phyloP scores from a whole-genome alignment of 2,888 invertebrate species.

The Palloptera scutellata region DNA sequence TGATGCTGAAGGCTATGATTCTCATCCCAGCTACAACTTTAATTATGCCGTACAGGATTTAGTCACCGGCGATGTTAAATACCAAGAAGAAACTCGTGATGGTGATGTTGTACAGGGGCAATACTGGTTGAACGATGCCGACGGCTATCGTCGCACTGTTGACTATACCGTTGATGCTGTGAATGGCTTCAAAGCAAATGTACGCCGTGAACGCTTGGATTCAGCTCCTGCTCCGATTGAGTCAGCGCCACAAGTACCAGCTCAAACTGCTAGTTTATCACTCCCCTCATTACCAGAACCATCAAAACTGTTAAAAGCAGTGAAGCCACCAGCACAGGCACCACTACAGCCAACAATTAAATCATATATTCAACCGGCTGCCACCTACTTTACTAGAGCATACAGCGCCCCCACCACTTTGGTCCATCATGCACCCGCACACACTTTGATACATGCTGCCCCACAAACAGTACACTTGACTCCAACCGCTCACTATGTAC shows the following conservation, averaged over 20 bases:
- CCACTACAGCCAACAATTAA: conserved; percentile 28
- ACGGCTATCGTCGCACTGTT: conserved; percentile 67
- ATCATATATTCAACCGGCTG: conserved; percentile 40
- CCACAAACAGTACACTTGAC: conserved; percentile 39
- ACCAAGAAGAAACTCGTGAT: conserved; percentile 66
- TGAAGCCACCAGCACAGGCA: conserved; percentile 9
- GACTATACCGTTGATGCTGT: conserved; percentile 67
- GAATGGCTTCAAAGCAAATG: conserved; percentile 67
- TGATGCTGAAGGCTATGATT: conserved; percentile 49
- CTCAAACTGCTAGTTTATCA: not conserved
- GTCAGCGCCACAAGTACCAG: not conserved
- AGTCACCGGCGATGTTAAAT: conserved; percentile 66
- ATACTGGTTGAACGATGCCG: conserved; percentile 67
- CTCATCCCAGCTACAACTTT: conserved; percentile 64
- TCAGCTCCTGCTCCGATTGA: conserved; percentile 32
- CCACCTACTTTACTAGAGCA: conserved; percentile 36
- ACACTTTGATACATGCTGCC: conserved; percentile 39
- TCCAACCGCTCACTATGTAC: conserved; percentile 36
- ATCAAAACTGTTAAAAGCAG: not conserved
- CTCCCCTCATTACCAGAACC: conserved; percentile 1
- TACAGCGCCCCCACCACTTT: conserved; percentile 47
- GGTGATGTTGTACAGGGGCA: conserved; percentile 67
- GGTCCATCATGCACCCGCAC: conserved; percentile 47
- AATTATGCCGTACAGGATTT: conserved; percentile 65
- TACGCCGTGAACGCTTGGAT: conserved; percentile 64